Evolutionary conservation across 2,888 invertebrate species (phyloP), one percentile per base, ranked within the genome.

Genomic region (Diachrysia chrysitis): DNA sequence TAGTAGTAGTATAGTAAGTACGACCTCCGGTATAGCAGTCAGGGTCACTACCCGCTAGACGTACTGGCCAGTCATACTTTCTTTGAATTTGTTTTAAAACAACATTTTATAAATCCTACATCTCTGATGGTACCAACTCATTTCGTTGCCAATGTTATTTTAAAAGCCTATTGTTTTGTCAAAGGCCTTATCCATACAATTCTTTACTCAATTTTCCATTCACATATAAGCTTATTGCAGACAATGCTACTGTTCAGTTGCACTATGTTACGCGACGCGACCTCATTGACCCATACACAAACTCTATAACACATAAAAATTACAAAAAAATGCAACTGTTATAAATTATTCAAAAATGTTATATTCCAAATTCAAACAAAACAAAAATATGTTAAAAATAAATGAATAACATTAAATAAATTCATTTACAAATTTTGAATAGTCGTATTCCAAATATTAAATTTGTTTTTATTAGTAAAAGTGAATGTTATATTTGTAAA

Each of bases 161-260:
- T 46, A 60, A 17, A 14, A 53, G 25, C 14, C 58, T 16, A 72
- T 75, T 75, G 72, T 75, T 76, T 29, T 59, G 23, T 32, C 7
- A 37, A 58, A 56, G 46, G 82, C 65, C 85, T 46, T 81, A 82
- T 94, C 95, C 90, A 90, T n/a, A 79, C 69, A 79, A 90, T 80
- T 83, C 88, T 85, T 58, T 69, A 84, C 66, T 46, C 69, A 73
- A 83, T 88, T 88, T 92, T 85, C 87, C 90, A 89, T 88, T 90
- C 91, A 89, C 93, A 94, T 95, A 95, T 93, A 95, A 95, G 91
- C 89, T 91, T 93, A 93, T 89, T 89, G 90, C 89, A 87, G 85
- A 92, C 91, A 91, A 90, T 90, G 87, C 89, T 83, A 83, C 90
- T 85, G 93, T 91, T 93, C 94, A 95, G 95, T 95, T 87, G 87